Percentiles rank a stretch among this genome's conserved stretches.
These are phyloP conservation scores for Drosophila yooni DNA, from an alignment of 2,888 invertebrate species.

Conservation along the genomic window DNA sequence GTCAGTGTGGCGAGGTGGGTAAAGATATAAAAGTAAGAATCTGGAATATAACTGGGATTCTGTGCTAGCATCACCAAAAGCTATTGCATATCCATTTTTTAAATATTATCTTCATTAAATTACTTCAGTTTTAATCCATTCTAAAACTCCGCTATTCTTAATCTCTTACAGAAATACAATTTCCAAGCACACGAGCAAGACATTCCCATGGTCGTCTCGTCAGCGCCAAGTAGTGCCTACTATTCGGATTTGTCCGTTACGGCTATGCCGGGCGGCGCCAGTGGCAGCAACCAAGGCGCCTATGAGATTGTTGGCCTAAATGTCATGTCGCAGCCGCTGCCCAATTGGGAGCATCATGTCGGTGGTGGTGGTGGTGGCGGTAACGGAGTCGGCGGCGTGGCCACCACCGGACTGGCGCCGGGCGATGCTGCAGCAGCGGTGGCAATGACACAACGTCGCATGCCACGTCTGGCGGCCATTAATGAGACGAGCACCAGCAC, in stretches of 20 bases:
- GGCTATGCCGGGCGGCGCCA: slow-evolving; percentile 84
- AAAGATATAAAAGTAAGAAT: not conserved
- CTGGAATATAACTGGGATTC: not conserved
- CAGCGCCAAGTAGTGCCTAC: slow-evolving; percentile 91
- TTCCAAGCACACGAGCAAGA: slow-evolving; percentile 85
- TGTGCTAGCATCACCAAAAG: not conserved
- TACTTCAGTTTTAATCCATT: not conserved
- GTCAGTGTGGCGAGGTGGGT: slow-evolving; percentile 85
- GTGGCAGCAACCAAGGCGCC: slow-evolving; percentile 86
- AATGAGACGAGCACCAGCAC: slow-evolving; percentile 87
- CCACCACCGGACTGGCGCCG: slow-evolving; percentile 49
- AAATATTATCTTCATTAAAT: not conserved
- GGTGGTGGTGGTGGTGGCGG: slow-evolving; percentile 51
- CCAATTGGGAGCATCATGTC: slow-evolving; percentile 84
- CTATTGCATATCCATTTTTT: not conserved
- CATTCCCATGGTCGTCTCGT: slow-evolving; percentile 86
- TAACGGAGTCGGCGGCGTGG: slow-evolving; percentile 36
- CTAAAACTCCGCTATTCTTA: not conserved
- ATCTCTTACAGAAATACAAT: slow-evolving; percentile 80
- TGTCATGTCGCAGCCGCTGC: slow-evolving; percentile 85
- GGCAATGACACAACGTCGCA: slow-evolving; percentile 83
- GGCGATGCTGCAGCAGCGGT: slow-evolving; percentile 33
- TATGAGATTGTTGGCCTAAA: slow-evolving; percentile 88
- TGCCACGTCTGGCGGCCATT: slow-evolving; percentile 86
- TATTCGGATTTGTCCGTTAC: slow-evolving; percentile 89